Evolutionary conservation across 2,113 vertebrate species (phyloP).

Genomic region (Rana temporaria): DNA sequence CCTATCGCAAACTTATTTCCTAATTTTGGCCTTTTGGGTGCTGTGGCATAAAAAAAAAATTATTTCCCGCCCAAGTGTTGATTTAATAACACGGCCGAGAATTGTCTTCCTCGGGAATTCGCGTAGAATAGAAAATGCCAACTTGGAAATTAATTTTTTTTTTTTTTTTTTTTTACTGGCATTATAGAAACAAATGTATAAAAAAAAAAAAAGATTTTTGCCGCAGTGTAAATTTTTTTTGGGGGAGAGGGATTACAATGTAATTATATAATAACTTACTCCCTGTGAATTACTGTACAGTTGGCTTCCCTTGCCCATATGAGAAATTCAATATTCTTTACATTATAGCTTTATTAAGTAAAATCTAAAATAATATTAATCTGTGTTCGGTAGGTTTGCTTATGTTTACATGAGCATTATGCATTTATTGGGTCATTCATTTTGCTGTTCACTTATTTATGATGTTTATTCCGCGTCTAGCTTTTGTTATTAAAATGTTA

Average conservation of each 20-base stretch:
- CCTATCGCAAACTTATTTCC: constrained; percentile 38
- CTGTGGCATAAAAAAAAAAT: constrained; percentile 37
- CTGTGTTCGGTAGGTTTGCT: no score
- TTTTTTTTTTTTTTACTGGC: neutral
- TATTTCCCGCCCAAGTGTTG: constrained; percentile 18
- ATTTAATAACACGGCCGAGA: constrained; percentile 47
- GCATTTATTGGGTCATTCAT: no score
- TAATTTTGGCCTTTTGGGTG: constrained; percentile 34
- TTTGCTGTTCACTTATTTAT: no score
- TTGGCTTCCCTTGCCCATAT: neutral
- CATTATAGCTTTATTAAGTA: constrained; percentile 16
- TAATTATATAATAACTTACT: constrained; percentile 25
- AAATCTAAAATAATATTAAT: neutral
- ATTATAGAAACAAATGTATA: constrained; percentile 20
- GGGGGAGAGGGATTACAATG: constrained; percentile 3
- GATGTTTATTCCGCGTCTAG: no score
- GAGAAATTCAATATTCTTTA: neutral
- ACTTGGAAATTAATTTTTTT: constrained; percentile 17
- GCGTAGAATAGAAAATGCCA: neutral
- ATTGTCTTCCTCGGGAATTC: constrained; percentile 16
- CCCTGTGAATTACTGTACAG: neutral
- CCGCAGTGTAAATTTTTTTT: constrained; percentile 15
- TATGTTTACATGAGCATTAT: no score
- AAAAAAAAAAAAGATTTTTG: neutral
- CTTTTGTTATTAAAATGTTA: no score